Percentiles rank a stretch among this genome's conserved stretches.
phyloP scores from a whole-genome alignment of 1,140 invertebrate genomes.

The Venturia canescens region DNA sequence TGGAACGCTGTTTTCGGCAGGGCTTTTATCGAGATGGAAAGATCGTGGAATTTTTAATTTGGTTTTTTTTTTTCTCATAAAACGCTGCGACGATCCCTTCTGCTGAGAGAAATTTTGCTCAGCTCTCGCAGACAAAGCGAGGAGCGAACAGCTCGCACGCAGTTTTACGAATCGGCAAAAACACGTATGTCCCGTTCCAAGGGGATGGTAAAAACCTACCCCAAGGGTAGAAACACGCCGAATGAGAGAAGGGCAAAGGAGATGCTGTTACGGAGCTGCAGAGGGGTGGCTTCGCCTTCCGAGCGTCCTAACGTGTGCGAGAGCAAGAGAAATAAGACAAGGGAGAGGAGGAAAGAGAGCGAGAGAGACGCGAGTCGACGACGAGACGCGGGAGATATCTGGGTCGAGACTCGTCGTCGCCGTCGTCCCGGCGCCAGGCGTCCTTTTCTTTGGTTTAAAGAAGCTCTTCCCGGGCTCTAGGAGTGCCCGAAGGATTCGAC shows the following conservation, averaged over 20 bases:
- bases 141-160: background rate
- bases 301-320: constrained; percentile 54
- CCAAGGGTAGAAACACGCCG: constrained; percentile 55
- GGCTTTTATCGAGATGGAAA: background rate
- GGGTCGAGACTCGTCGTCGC: constrained; percentile 75
- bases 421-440: constrained; percentile 72
- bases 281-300: background rate
- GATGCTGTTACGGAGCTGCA: constrained; percentile 45
- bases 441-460: constrained; percentile 65
- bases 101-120: background rate
- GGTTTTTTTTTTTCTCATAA: background rate
- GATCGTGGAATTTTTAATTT: background rate
- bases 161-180: constrained; percentile 23
- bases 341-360: constrained; percentile 52
- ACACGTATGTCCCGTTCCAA: constrained; percentile 8
- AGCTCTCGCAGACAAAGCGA: background rate
- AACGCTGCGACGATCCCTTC: constrained; percentile 18
- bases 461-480: constrained; percentile 57
- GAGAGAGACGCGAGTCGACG: constrained; percentile 54
- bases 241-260: constrained; percentile 15
- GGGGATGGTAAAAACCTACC: constrained; percentile 53
- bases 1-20: too few relatives aligned
- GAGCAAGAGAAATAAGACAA: constrained; percentile 69
- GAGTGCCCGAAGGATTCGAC: constrained; percentile 40
- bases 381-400: constrained; percentile 66